phyloP scores from a whole-genome alignment of 2,797 vertebrate species.

The Sebastes glaucus region DNA sequence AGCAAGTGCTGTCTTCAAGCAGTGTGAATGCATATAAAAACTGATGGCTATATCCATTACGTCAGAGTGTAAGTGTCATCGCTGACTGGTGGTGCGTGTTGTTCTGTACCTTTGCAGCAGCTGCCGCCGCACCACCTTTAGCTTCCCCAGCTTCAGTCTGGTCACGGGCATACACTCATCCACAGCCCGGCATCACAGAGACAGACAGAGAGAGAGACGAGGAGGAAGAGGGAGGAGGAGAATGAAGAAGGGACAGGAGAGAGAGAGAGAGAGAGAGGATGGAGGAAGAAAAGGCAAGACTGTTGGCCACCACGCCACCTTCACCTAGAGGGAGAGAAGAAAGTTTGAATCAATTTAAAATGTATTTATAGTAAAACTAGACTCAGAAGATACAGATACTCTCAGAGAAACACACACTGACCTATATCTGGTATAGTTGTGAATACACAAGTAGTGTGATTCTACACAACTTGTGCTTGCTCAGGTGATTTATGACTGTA shows the following conservation, averaged over 20 bases:
- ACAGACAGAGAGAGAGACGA: background rate
- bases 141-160: conserved; percentile 86
- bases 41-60: background rate
- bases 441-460: background rate
- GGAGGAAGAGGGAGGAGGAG: background rate
- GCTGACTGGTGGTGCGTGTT: background rate
- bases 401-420: conserved; percentile 25
- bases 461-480: background rate
- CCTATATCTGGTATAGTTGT: conserved; percentile 7
- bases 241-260: background rate
- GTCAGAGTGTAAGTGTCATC: background rate
- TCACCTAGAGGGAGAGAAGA: conserved; percentile 36
- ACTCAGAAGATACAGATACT: conserved; percentile 18
- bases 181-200: conserved; percentile 79
- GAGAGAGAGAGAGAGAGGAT: background rate
- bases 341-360: conserved; percentile 9
- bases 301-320: background rate
- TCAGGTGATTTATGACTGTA: background rate
- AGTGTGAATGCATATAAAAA: background rate
- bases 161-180: conserved; percentile 74
- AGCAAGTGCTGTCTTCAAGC: background rate
- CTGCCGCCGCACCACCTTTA: conserved; percentile 86
- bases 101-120: conserved; percentile 82
- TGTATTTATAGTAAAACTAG: conserved; percentile 10
- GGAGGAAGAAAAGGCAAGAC: background rate